Base-by-base conservation (phyloP, 2,797 vertebrate genomes). In the Threskiornis aethiopicus region DNA sequence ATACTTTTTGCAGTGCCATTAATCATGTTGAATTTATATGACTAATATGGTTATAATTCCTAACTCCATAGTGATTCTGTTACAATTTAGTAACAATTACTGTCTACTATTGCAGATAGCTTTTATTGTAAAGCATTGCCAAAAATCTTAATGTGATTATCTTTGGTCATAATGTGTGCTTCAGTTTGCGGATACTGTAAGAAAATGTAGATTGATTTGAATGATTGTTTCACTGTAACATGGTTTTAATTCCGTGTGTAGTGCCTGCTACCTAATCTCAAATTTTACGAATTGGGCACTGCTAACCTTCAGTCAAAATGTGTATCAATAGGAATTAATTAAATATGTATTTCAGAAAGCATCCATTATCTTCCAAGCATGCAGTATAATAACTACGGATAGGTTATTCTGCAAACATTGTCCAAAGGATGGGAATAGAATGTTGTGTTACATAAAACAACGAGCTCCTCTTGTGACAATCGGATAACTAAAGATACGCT, bases 1-100 rank as follows among this genome's bases (percentile, higher is more conserved):
- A 33, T 94, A 55, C 33, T 96, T 93, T 93, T 89, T 94, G 76
- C 59, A 52, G 47, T 82, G 73, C 94, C 96, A 93, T 97, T 97
- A 97, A 97, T 98, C 97, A 97, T 78, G 37, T 87, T 79, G 66
- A 96, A 96, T 13, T 90, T 71, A 84, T 42, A 84, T 59, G 52
- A 96, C 80, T 97, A 96, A 94, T 97, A 87, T 62, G 76, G 58
- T 90, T 97, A 69, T 92, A 97, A 97, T 96, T 96, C 85, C 83
- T 95, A 90, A 94, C 89, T 97, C 94, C 93, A 51, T 55, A 84
- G 97, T 94, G 94, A 95, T 96, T 97, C 88, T 90, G 83, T 88
- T 96, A 64, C 94, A 96, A 89, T 97, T 97, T 97, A 97, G 95
- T 87, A 96, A 95, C 90, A 97, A 95, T 98, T 97, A 96, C 84